Evolutionary conservation across 2,888 invertebrate species (phyloP).

Genomic region (Leptinotarsa tumamoca): DNA sequence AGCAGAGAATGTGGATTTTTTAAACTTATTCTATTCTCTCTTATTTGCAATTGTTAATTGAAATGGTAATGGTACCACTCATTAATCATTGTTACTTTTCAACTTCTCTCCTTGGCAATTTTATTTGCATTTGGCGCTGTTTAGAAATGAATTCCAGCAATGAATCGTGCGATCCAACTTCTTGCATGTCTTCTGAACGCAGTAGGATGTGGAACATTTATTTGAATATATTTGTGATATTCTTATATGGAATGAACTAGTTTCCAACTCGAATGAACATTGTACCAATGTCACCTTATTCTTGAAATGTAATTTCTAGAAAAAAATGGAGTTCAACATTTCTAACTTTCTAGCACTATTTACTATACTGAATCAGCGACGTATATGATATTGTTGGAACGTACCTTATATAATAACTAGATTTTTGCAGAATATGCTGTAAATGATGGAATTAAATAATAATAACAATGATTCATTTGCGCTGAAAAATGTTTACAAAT

Average conservation of each 20-base stretch:
- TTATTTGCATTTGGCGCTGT: neutral
- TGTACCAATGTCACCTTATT: neutral
- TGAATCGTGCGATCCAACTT: neutral
- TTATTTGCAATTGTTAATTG: slow-evolving; percentile 11
- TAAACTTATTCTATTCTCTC: neutral
- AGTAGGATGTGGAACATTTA: neutral
- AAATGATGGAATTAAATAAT: too few relatives aligned
- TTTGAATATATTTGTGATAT: neutral
- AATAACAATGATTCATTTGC: too few relatives aligned
- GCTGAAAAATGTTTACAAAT: too few relatives aligned
- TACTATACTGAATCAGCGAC: too few relatives aligned
- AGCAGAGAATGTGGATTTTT: slow-evolving; percentile 6
- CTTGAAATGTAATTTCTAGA: too few relatives aligned
- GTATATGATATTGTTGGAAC: too few relatives aligned
- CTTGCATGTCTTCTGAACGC: neutral
- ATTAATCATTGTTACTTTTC: slow-evolving; percentile 3
- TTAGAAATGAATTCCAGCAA: neutral
- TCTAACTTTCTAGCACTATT: too few relatives aligned
- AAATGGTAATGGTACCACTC: neutral
- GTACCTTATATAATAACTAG: too few relatives aligned
- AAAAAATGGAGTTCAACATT: too few relatives aligned
- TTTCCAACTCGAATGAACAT: neutral
- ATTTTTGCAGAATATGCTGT: too few relatives aligned
- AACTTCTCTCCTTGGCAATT: neutral
- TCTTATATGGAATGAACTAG: neutral